phyloP scores from a whole-genome alignment of 2,113 vertebrate genomes.

The Struthidea cinerea region DNA sequence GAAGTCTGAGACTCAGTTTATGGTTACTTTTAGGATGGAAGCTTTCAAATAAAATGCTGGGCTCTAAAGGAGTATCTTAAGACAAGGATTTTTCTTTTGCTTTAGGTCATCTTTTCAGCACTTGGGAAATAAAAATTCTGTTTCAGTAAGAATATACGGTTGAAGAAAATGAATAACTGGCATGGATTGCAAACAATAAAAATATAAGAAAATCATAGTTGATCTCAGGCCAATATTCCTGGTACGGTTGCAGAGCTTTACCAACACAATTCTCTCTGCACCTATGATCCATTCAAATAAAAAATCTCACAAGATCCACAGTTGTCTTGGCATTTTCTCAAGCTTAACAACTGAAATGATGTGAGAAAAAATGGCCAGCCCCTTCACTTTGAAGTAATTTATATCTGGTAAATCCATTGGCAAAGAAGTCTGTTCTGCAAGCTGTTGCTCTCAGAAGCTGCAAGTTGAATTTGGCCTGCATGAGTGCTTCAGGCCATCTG shows the following conservation, averaged over 20 bases:
- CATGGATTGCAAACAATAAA: background rate
- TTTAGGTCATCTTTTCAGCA: background rate
- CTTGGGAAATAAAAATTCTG: background rate
- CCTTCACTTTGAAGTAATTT: background rate
- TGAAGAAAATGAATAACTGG: background rate
- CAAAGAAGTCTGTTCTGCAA: background rate
- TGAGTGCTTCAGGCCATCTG: background rate
- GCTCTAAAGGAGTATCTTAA: background rate
- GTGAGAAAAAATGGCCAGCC: background rate
- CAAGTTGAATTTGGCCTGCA: background rate
- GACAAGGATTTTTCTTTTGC: background rate
- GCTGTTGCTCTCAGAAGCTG: background rate
- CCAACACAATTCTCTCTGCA: background rate
- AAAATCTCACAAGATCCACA: background rate
- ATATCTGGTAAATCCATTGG: background rate
- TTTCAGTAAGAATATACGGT: background rate
- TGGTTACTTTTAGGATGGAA: background rate
- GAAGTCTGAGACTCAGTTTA: background rate
- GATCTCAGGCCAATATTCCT: background rate
- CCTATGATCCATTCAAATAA: background rate
- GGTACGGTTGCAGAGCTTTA: rapidly evolving
- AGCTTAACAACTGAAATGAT: background rate
- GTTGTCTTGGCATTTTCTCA: background rate
- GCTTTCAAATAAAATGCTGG: background rate
- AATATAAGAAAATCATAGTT: background rate